Evolutionary conservation across 2,113 vertebrate genomes (phyloP).

Genomic region (Todiramphus chloris): DNA sequence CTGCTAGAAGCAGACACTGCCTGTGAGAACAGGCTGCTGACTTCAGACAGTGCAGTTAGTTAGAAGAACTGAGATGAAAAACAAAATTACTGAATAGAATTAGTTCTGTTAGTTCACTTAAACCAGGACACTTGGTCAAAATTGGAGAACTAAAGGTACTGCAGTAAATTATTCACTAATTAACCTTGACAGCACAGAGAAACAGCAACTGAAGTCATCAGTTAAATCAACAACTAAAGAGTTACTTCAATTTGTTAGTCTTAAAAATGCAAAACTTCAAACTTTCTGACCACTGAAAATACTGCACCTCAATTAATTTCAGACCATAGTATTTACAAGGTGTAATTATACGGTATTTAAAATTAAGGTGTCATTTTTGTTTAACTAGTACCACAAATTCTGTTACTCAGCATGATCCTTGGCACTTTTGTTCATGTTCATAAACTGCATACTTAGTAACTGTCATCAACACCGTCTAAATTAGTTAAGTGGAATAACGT

Average conservation of each 20-base stretch:
- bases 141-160: neutral
- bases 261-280: neutral
- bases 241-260: neutral
- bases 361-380: neutral
- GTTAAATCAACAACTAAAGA: neutral
- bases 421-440: neutral
- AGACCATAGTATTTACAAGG: neutral
- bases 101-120: too few species aligned
- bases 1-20: too few species aligned
- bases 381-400: neutral
- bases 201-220: neutral
- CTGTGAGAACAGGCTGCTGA: too few species aligned
- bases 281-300: neutral
- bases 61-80: too few species aligned
- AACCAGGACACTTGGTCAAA: neutral
- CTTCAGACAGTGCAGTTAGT: too few species aligned
- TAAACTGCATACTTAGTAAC: neutral
- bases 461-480: neutral
- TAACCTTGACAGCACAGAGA: neutral
- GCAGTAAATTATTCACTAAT: neutral
- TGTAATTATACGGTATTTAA: neutral
- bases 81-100: too few species aligned
- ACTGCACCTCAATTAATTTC: neutral
- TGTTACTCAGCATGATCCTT: neutral
- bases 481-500: neutral